phyloP scores from a whole-genome alignment of 2,113 vertebrate species.

The Onychostruthus taczanowskii region DNA sequence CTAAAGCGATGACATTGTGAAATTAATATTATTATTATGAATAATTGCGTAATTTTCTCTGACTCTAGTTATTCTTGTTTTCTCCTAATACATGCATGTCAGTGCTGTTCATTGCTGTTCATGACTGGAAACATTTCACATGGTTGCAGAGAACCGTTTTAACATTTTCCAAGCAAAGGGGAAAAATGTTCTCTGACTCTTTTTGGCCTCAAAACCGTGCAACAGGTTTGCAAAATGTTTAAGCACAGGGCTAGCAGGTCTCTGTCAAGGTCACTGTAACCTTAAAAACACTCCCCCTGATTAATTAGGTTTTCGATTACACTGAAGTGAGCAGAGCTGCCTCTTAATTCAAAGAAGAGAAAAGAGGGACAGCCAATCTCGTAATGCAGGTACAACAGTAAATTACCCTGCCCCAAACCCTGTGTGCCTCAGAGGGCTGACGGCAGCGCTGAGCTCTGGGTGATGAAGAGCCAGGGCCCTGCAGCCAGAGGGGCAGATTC shows the following conservation, averaged over 20 bases:
- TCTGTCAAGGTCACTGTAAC: neutral
- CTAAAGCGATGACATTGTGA: neutral
- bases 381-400: neutral
- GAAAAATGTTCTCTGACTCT: neutral
- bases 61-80: neutral
- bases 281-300: neutral
- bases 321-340: neutral
- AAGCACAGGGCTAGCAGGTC: neutral
- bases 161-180: neutral
- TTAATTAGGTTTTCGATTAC: neutral
- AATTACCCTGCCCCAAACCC: neutral
- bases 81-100: neutral
- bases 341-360: neutral
- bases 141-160: neutral
- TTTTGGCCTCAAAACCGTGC: neutral
- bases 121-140: neutral
- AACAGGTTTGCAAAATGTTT: neutral
- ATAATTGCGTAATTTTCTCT: neutral
- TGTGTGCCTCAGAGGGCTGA: neutral
- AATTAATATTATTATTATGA: conserved; percentile 15
- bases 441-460: rapidly evolving
- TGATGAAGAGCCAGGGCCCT: neutral
- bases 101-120: neutral
- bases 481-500: neutral
- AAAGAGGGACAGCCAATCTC: neutral